Evolutionary conservation across 2,797 vertebrate genomes (phyloP), one percentile per base, ranked within the genome.

Genomic region (Acridotheres tristis): DNA sequence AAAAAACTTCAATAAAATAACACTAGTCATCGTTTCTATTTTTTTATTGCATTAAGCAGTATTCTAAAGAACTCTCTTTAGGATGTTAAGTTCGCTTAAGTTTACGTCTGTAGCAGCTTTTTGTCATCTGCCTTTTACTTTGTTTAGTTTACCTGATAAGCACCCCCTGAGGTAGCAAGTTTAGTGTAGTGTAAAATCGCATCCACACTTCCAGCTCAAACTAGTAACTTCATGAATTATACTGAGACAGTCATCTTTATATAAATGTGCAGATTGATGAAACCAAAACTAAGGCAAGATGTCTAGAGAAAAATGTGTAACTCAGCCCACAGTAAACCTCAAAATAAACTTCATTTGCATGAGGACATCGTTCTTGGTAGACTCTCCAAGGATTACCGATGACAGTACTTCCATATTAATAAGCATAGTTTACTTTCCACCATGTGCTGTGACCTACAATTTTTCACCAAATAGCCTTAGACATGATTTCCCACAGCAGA

Each of bases 301-400:
- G 83, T 97, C 92, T 91, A 58, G 82, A 86, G 80, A 81, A 72
- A 89, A 93, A 69, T n/a, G 82, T 90, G 84, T 85, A 93, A 89
- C 42, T 93, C 88, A 57, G 53, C 92, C 94, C 89, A 93, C 85
- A 71, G 80, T 82, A 93, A 95, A 89, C 30, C 91, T 92, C 85
- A 93, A 96, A 96, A 95, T 88, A 96, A 93, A 81, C 83, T 81
- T 93, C 21, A 93, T 95, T 93, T 96, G 77, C 96, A 95, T 88
- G 76, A 96, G 80, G 83, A 90, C 58, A 59, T 93, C 59, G 5
- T 88, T 71, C 88, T 69, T 66, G 45, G 58, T 90, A 86, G 74
- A 81, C 77, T 71, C 93, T n/a, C 61, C 69, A 61, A 82, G 82
- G 68, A 89, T 73, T 76, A 89, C 17, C 7, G 4, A 73, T 54